A percentile compares a stretch with the other conserved stretches of the same genome.
Evolutionary conservation across 1,140 invertebrate genomes (phyloP).

Genomic region (Sitobion miscanthi): DNA sequence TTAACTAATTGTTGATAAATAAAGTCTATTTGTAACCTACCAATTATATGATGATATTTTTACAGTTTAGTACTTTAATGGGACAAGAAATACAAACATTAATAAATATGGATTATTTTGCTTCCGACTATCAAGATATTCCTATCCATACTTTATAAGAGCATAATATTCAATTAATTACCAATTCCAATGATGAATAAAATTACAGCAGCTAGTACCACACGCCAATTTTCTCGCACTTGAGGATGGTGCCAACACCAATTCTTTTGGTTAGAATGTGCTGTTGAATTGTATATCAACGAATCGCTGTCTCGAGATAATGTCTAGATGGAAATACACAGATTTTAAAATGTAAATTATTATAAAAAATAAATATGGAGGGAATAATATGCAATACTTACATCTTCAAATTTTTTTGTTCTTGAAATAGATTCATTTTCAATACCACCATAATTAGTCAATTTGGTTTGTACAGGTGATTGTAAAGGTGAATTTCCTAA

Average conservation of each 20-base stretch:
- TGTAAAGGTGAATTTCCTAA: slow-evolving; percentile 67
- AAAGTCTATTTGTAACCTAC: neutral
- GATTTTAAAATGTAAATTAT: neutral
- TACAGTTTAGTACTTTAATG: neutral
- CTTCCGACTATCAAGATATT: neutral
- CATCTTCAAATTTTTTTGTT: slow-evolving; percentile 60
- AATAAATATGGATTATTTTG: neutral
- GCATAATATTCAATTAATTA: slow-evolving; percentile 60
- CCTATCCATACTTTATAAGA: neutral
- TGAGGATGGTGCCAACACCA: slow-evolving; percentile 84
- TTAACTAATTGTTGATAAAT: neutral
- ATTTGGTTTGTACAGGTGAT: slow-evolving; percentile 61
- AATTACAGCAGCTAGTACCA: slow-evolving; percentile 78
- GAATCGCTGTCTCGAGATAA: slow-evolving; percentile 81
- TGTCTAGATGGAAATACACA: slow-evolving; percentile 66
- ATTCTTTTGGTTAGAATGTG: slow-evolving; percentile 61
- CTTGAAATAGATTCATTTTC: slow-evolving; percentile 58
- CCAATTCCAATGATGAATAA: slow-evolving; percentile 79
- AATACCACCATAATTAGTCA: slow-evolving; percentile 57
- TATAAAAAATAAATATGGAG: neutral
- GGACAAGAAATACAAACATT: neutral
- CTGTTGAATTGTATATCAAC: slow-evolving; percentile 72
- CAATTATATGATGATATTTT: neutral
- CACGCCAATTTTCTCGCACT: slow-evolving; percentile 83
- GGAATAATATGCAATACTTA: slow-evolving; percentile 57